Conservation (phyloP, 1,140 invertebrate species). For the Heliconius himera region DNA sequence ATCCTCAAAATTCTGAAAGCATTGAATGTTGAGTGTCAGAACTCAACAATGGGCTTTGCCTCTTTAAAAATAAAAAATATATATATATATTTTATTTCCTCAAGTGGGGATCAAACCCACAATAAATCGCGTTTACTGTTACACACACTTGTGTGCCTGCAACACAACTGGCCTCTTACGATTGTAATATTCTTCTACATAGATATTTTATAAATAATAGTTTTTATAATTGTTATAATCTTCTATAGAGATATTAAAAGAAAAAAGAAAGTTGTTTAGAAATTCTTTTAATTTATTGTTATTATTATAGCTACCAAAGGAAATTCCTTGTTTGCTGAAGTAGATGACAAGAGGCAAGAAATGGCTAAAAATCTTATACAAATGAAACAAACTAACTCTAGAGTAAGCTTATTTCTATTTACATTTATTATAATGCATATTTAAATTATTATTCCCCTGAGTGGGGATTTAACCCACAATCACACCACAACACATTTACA, state of each 20-base stretch:
- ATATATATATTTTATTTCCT: no score
- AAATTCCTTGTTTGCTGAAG: constrained; percentile 80
- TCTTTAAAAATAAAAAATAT: no score
- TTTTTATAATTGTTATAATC: not conserved
- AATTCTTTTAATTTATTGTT: not conserved
- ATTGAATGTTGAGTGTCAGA: no score
- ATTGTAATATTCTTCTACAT: no score
- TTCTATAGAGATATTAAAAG: not conserved
- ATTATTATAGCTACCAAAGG: constrained; percentile 73
- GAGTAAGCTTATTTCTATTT: constrained; percentile 51
- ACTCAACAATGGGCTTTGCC: no score
- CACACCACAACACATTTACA: no score
- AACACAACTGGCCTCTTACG: no score
- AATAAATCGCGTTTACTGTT: no score
- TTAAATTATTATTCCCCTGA: not conserved
- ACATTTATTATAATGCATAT: not conserved
- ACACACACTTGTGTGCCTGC: no score
- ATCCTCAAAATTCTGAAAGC: no score
- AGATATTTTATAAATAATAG: no score
- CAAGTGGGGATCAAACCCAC: no score
- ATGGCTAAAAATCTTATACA: constrained; percentile 78
- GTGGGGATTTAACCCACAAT: not conserved
- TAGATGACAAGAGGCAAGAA: constrained; percentile 80
- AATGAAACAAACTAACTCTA: constrained; percentile 78
- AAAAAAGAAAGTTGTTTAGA: not conserved